A percentile compares a stretch with the other conserved stretches of the same genome.
Conservation (phyloP, 2,113 vertebrate species). For the Tiliqua scincoides region DNA sequence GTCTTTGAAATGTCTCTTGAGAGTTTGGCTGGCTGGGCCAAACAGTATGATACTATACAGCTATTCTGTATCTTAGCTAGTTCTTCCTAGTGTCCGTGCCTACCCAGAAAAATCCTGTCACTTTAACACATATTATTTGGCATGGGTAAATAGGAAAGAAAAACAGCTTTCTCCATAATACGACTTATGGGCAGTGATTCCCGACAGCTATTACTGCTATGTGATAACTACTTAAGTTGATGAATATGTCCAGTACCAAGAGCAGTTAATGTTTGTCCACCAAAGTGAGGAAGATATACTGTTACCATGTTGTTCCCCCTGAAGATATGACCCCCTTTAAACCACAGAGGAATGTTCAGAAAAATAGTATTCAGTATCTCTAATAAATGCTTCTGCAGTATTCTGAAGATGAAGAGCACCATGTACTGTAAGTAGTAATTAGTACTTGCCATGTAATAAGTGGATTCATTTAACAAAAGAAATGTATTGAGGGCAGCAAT, state of each 20-base stretch:
- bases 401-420: constrained; percentile 14
- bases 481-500: neutral
- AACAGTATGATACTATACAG: neutral
- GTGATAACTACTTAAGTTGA: neutral
- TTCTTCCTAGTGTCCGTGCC: neutral
- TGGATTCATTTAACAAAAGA: neutral
- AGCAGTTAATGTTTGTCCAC: neutral
- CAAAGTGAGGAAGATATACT: neutral
- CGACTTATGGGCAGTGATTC: neutral
- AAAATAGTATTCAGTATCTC: neutral
- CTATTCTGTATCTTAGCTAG: too few relatives aligned
- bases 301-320: neutral
- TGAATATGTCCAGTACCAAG: neutral
- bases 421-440: constrained; percentile 13
- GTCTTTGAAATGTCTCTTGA: too few relatives aligned
- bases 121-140: neutral
- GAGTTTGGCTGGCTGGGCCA: too few relatives aligned
- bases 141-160: neutral
- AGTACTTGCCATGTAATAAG: constrained; percentile 16
- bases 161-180: neutral
- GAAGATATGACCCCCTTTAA: neutral
- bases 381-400: neutral
- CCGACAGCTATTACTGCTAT: fast-evolving
- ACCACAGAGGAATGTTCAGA: neutral
- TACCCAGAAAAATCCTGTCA: neutral